Base-by-base conservation (phyloP, 2,113 vertebrate species). In the Scomber japonicus region DNA sequence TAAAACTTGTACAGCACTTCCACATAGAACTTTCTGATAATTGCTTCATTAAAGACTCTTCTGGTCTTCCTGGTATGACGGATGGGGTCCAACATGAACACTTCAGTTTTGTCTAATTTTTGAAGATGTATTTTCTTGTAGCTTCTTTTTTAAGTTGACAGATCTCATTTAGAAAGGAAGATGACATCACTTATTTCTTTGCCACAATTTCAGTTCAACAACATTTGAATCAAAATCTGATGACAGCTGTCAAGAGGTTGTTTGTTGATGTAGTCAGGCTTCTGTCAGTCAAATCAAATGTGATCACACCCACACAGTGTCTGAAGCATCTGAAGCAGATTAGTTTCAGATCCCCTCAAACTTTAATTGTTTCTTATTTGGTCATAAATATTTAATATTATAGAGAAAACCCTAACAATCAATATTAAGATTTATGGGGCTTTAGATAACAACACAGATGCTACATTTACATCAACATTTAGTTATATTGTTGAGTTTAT, bases 11-110 rank as follows among this genome's bases (percentile, higher is more conserved):
- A 21, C 11, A 68, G 35, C 35, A 40, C 35, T 40, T 40, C 8
- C 30, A 82, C 64, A 65, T 30, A 62, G 11, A 21, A 19, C 14
- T 50, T 61, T 19, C 2, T 21, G n/a, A 51, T 48, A 30, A 78
- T 51, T 61, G 54, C 57, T 61, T 62, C 49, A 45, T 54, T 17
- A 21, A 69, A 50, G 14, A 17, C 11, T 10, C 1, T 35, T n/a
- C 21, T 44, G 49, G 35, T 3, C 8, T 13, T 35, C 8, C 63
- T 68, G 13, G 0, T 74, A 17, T 3, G 17, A 31, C 13, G 64
- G 5, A 57, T 54, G 5, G 1, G 3, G 8, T 65, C 54, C 19
- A 45, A 50, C 21, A 64, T 17, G 35, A 27, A 27, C 24, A 27
- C 24, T 27, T 21, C 21, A 21, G 21, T 21, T 21, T 21, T 21